These are phyloP conservation scores for Nasonovia ribisnigri DNA, from an alignment of 2,888 invertebrate genomes.

Conservation along the genomic window DNA sequence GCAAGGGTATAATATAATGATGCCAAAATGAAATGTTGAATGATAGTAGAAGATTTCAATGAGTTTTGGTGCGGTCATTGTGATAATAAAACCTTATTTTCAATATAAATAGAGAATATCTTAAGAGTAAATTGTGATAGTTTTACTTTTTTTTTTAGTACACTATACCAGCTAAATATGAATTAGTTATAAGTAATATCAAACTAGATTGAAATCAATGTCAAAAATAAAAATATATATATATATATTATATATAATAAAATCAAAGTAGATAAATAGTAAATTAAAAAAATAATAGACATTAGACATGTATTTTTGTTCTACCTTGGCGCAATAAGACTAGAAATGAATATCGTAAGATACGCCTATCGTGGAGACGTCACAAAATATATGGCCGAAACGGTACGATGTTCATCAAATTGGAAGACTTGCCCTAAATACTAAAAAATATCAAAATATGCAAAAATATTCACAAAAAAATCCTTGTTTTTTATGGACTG, in stretches of 20 bases:
- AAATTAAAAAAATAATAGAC: not conserved
- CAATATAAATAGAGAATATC: not conserved
- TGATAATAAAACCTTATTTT: not conserved
- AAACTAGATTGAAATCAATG: slow-evolving; percentile 2
- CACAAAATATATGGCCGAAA: not conserved
- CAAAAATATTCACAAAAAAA: not conserved
- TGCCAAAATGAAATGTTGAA: not conserved
- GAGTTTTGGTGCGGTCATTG: not conserved
- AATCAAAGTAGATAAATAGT: not conserved
- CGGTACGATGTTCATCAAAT: not conserved
- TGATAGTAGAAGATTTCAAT: not conserved
- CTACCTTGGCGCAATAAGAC: not conserved
- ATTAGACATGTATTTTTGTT: not conserved
- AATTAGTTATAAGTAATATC: not conserved
- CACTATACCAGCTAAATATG: not conserved
- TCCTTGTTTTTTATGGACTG: not conserved
- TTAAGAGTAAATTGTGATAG: not conserved
- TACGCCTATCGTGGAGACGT: not conserved
- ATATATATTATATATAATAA: not conserved
- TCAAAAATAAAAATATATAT: not conserved
- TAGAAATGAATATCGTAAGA: not conserved
- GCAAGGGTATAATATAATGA: not conserved
- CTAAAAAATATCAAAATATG: not conserved
- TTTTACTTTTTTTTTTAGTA: not conserved
- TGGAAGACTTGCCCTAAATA: not conserved